Conservation (phyloP, 2,888 invertebrate species). For the Cantharis rustica region DNA sequence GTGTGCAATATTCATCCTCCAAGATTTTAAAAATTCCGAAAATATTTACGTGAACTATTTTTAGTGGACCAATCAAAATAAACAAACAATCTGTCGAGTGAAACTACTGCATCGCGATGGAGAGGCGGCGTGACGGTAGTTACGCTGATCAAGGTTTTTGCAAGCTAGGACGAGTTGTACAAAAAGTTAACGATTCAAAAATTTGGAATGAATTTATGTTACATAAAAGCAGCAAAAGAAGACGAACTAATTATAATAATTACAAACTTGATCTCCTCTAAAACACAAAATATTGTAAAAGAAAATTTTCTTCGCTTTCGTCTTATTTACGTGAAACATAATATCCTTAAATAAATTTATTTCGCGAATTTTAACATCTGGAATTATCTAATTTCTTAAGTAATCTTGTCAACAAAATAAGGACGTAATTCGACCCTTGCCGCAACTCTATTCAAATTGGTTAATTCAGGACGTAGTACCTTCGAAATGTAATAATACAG, state of each 20-base stretch:
- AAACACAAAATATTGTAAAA: not conserved
- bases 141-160: not conserved
- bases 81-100: not conserved
- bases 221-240: not conserved
- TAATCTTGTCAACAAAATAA: constrained; percentile 40
- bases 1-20: not conserved
- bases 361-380: constrained; percentile 25
- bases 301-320: not conserved
- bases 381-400: constrained; percentile 39
- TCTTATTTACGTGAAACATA: constrained; percentile 17
- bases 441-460: constrained; percentile 50
- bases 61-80: not conserved
- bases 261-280: not conserved
- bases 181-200: not conserved
- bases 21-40: not conserved
- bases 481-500: constrained; percentile 51
- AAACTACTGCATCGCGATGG: not conserved
- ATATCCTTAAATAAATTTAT: constrained; percentile 27
- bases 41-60: not conserved
- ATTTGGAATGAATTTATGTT: not conserved
- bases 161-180: not conserved
- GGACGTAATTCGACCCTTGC: constrained; percentile 44
- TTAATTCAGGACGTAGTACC: constrained; percentile 47
- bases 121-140: not conserved
- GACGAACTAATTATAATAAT: not conserved